These are phyloP conservation scores for Delichon dasypus DNA, from an alignment of 2,797 vertebrate species.

Conservation along the genomic window DNA sequence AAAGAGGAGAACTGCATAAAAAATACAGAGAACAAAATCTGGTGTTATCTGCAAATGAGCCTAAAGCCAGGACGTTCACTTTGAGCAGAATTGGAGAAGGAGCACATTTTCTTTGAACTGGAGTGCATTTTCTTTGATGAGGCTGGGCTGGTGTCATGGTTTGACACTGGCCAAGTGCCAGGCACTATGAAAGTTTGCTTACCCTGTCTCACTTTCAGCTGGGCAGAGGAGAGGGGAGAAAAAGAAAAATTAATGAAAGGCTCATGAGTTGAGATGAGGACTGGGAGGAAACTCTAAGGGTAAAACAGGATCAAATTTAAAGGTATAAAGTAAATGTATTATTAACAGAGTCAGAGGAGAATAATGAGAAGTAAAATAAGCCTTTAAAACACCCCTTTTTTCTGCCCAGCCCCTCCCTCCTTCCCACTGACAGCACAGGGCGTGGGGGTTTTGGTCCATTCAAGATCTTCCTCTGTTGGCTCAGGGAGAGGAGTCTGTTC, in stretches of 20 bases:
- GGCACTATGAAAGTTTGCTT: neutral
- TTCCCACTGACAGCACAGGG: neutral
- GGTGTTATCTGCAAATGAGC: neutral
- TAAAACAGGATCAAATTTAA: neutral
- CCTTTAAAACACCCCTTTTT: neutral
- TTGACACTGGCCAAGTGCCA: neutral
- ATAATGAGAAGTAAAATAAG: neutral
- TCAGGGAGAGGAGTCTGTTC: too few relatives aligned
- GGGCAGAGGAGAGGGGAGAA: neutral
- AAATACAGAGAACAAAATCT: neutral
- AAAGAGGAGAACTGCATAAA: neutral
- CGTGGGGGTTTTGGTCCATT: neutral
- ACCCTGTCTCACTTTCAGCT: neutral
- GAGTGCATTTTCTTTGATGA: neutral
- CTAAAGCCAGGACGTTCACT: neutral
- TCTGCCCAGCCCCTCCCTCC: neutral
- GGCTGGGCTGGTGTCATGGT: neutral
- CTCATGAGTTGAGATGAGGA: neutral
- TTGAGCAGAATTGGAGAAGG: neutral
- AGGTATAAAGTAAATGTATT: neutral
- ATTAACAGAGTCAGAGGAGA: neutral
- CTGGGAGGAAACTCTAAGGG: neutral
- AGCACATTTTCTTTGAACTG: neutral
- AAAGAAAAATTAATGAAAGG: fast-evolving
- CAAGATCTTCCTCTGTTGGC: too few relatives aligned